Conservation (phyloP, 2,113 vertebrate genomes). For the Paracyprichromis sp. region DNA sequence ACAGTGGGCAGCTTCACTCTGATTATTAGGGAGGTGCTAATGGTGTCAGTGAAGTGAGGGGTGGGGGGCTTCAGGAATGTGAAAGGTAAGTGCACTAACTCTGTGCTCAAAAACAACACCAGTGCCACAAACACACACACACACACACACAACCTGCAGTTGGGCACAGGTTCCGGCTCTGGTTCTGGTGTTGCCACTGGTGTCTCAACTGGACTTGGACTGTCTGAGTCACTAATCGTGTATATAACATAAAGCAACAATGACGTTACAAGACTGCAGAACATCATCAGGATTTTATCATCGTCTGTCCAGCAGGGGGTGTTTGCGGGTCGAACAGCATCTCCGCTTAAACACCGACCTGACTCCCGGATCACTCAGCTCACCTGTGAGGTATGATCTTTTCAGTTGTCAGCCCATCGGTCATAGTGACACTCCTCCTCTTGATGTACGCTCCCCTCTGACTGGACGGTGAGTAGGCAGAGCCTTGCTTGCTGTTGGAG, state of each 20-base stretch:
- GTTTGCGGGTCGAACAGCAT: not conserved
- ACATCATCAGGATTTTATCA: not conserved
- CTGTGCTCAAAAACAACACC: conserved; percentile 27
- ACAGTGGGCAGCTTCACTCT: not conserved
- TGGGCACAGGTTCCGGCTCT: conserved; percentile 53
- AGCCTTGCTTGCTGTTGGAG: conserved; percentile 75
- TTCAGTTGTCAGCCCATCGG: conserved; percentile 85
- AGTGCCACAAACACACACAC: conserved; percentile 17
- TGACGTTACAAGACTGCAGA: not conserved
- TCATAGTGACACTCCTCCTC: conserved; percentile 94
- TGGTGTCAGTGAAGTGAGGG: conserved; percentile 18
- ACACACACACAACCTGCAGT: conserved; percentile 61
- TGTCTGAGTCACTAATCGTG: conserved; percentile 61
- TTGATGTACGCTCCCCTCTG: conserved; percentile 93
- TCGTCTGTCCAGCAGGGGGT: not conserved
- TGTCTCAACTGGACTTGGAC: conserved; percentile 58
- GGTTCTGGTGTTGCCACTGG: conserved; percentile 52
- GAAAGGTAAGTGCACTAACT: not conserved
- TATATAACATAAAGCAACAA: conserved; percentile 35
- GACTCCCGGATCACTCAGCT: not conserved
- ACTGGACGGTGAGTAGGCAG: conserved; percentile 76
- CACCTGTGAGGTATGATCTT: conserved; percentile 93
- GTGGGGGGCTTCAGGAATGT: not conserved
- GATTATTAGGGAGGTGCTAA: not conserved
- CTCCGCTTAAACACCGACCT: not conserved